Evolutionary conservation across 2,113 vertebrate genomes (phyloP).

Genomic region (Butorides virescens): DNA sequence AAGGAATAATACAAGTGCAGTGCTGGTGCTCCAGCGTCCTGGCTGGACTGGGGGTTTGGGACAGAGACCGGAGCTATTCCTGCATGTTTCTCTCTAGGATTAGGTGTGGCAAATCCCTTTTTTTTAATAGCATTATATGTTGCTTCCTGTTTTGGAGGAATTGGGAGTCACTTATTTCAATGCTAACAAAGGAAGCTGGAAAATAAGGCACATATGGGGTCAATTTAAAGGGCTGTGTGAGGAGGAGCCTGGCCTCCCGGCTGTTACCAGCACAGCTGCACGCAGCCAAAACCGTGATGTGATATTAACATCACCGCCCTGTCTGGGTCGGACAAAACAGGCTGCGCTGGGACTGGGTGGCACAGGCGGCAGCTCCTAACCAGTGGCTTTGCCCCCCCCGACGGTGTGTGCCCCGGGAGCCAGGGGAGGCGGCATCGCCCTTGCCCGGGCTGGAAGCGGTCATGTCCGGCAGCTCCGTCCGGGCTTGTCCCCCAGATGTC

Average conservation of each 20-base stretch:
- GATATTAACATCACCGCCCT: not conserved
- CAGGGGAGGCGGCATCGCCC: not conserved
- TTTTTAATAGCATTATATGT: not conserved
- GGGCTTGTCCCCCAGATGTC: not conserved
- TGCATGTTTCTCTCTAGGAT: not conserved
- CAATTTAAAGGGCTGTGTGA: not conserved
- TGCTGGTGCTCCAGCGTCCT: not conserved
- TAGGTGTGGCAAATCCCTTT: not conserved
- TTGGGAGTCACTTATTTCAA: not conserved
- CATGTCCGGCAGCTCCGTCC: not conserved
- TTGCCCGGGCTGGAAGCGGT: not conserved
- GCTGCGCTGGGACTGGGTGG: not conserved
- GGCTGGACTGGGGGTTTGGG: not conserved
- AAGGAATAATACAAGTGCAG: not conserved
- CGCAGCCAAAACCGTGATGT: not conserved
- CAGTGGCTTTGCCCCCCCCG: not conserved
- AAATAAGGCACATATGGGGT: slow-evolving; percentile 21
- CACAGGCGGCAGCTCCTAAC: not conserved
- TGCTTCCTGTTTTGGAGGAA: slow-evolving; percentile 5
- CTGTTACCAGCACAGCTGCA: not conserved
- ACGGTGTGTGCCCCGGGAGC: fast-evolving
- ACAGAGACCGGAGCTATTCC: not conserved
- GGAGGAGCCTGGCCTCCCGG: not conserved
- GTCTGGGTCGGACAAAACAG: not conserved
- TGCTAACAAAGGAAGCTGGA: not conserved